Evolutionary conservation across 2,888 invertebrate species (phyloP).

Genomic region (Imbricaverruca yamaguchii): DNA sequence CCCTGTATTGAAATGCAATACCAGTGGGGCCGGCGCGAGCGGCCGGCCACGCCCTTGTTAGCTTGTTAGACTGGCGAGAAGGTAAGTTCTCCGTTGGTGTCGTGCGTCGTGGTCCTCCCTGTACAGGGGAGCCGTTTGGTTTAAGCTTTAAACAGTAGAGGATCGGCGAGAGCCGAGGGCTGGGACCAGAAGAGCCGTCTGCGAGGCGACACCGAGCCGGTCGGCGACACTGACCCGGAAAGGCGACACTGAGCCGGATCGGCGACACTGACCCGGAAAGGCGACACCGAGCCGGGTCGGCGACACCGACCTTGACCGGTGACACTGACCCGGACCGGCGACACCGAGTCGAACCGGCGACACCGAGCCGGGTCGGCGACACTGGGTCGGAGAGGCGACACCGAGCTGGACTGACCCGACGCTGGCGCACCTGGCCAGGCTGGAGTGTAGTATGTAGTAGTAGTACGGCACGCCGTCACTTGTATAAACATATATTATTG

Average conservation of each 20-base stretch:
- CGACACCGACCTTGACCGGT: too few species aligned
- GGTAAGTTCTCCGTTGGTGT: constrained; percentile 10
- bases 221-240: neutral
- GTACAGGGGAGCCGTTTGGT: neutral
- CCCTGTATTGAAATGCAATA: neutral
- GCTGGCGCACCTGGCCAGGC: too few species aligned
- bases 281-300: neutral
- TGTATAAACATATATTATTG: constrained; percentile 16
- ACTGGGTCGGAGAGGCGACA: too few species aligned
- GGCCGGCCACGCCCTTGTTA: neutral
- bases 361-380: neutral
- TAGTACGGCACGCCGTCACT: neutral
- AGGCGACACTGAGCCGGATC: neutral
- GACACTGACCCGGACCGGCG: neutral
- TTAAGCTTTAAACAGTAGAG: constrained; percentile 10
- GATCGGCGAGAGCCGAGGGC: neutral
- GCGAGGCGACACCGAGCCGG: neutral
- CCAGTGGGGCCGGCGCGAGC: neutral
- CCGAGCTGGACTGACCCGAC: neutral
- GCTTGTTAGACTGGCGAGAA: neutral
- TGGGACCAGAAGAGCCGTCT: neutral
- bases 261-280: neutral
- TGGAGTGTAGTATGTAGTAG: neutral
- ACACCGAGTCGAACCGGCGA: too few species aligned
- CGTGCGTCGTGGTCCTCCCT: neutral